These are phyloP conservation scores for Platycheirus rosarum DNA, from an alignment of 2,888 invertebrate species.

Conservation along the genomic window DNA sequence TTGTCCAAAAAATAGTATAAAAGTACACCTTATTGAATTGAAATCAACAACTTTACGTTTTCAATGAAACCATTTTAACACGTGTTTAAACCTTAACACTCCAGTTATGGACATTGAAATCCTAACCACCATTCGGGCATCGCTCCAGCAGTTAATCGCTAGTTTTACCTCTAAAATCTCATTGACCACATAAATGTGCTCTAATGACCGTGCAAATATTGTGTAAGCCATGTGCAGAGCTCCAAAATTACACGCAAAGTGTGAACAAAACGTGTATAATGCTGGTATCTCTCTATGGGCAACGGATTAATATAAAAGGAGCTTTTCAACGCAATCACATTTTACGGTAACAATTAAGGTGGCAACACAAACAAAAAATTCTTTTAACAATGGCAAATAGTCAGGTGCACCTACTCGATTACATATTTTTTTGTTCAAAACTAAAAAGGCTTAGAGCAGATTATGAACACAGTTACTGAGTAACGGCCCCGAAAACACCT, in stretches of 20 bases:
- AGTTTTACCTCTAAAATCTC: conserved; percentile 57
- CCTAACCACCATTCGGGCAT: conserved; percentile 12
- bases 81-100: conserved; percentile 19
- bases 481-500: conserved; percentile 53
- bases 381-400: conserved; percentile 29
- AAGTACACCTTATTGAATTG: conserved; percentile 44
- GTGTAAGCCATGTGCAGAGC: conserved; percentile 42
- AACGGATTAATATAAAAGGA: conserved; percentile 9
- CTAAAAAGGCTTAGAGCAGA: conserved; percentile 62
- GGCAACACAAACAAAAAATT: not conserved
- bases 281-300: conserved; percentile 30
- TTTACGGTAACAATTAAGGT: conserved; percentile 3
- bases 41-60: conserved; percentile 19
- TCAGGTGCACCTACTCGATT: conserved; percentile 39
- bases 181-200: conserved; percentile 61
- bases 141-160: conserved; percentile 42
- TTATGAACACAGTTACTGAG: conserved; percentile 50
- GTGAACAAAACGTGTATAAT: conserved; percentile 26
- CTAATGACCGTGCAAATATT: conserved; percentile 69
- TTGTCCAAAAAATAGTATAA: no score
- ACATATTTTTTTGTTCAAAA: conserved; percentile 56
- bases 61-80: conserved; percentile 37
- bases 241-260: conserved; percentile 51
- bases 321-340: not conserved
- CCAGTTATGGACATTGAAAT: conserved; percentile 13